Conservation (phyloP, 2,797 vertebrate genomes). For the Heliangelus exortis region DNA sequence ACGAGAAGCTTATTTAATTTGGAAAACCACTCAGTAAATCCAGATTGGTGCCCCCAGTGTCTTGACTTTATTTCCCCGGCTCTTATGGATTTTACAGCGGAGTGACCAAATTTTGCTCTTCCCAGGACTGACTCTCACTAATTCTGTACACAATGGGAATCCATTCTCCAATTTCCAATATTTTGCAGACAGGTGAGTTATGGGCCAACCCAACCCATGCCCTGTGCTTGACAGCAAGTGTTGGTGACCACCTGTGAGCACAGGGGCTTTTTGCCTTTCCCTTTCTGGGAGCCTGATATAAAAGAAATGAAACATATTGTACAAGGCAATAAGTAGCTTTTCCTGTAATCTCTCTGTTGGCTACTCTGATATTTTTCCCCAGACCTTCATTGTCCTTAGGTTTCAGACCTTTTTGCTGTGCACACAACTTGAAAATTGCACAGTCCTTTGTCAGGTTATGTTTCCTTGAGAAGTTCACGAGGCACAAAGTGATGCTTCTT, state of each 20-base stretch:
- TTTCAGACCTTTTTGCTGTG: not conserved
- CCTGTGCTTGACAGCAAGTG: not conserved
- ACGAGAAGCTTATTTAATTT: not conserved
- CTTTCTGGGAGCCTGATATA: not conserved
- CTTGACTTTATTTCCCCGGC: not conserved
- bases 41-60: not conserved
- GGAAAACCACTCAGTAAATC: not conserved
- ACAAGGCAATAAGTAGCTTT: not conserved
- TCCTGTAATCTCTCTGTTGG: not conserved
- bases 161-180: rapidly evolving
- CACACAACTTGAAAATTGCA: not conserved
- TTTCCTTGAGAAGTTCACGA: not conserved
- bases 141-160: not conserved
- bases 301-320: not conserved
- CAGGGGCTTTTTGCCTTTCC: not conserved
- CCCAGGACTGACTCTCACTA: not conserved
- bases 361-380: not conserved
- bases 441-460: not conserved
- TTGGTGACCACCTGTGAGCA: not conserved
- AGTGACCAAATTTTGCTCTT: not conserved
- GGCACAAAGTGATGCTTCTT: not conserved
- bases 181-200: not conserved
- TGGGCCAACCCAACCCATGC: not conserved
- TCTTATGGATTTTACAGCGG: not conserved
- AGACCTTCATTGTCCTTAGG: not conserved